Conservation (phyloP, 2,888 invertebrate species). For the Lepidocyrtinus sp. region DNA sequence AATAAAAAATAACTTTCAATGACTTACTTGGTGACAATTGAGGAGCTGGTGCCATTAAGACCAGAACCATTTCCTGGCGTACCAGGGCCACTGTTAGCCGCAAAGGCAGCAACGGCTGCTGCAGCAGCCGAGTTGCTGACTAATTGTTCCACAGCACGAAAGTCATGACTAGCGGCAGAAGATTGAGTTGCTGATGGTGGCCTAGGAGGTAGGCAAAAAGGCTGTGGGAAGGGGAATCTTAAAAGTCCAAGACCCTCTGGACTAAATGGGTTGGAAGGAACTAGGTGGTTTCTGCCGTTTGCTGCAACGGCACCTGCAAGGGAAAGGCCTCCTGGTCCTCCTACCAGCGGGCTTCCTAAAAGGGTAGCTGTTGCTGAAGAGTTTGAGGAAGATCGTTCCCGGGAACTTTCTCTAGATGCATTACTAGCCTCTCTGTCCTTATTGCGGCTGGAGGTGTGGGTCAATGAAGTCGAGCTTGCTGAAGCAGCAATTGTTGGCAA, state of each 20-base stretch:
- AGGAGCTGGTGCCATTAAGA: not conserved
- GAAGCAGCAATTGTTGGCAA: slow-evolving; percentile 6
- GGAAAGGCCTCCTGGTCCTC: slow-evolving; percentile 25
- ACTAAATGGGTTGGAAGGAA: slow-evolving; percentile 47
- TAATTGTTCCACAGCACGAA: slow-evolving; percentile 69
- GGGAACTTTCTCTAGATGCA: slow-evolving; percentile 44
- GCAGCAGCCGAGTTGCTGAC: slow-evolving; percentile 63
- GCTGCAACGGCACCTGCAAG: slow-evolving; percentile 19
- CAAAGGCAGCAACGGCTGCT: slow-evolving; percentile 44
- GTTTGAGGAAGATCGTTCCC: slow-evolving; percentile 46
- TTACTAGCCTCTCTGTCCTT: slow-evolving; percentile 32
- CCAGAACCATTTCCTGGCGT: not conserved
- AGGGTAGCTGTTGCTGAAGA: slow-evolving; percentile 38
- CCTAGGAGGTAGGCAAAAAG: slow-evolving; percentile 64
- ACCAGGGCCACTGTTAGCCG: slow-evolving; percentile 17
- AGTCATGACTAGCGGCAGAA: slow-evolving; percentile 69
- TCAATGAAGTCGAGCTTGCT: not conserved
- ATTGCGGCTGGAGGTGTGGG: not conserved
- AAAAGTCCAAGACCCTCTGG: slow-evolving; percentile 65
- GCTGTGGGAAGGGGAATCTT: slow-evolving; percentile 68
- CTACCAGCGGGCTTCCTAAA: slow-evolving; percentile 17
- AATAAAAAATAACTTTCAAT: slow-evolving; percentile 19
- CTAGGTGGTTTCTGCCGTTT: slow-evolving; percentile 40
- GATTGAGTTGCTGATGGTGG: slow-evolving; percentile 52
- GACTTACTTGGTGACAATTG: not conserved